These are phyloP conservation scores for Spilarctia lutea DNA, from an alignment of 2,888 invertebrate species.

Conservation along the genomic window DNA sequence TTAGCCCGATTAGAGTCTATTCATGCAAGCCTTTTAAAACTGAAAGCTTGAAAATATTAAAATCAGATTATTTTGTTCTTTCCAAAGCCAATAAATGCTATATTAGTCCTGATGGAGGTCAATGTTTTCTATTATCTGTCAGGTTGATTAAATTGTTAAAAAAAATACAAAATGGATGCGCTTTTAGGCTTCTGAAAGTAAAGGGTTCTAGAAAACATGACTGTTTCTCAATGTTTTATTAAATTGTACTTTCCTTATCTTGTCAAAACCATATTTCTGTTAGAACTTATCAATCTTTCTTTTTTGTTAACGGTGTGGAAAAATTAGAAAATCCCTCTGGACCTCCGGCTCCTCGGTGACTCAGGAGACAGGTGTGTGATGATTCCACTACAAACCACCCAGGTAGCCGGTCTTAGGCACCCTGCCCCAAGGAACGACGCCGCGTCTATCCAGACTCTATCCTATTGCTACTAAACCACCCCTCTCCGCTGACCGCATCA, in stretches of 20 bases:
- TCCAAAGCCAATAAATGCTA: constrained; percentile 67
- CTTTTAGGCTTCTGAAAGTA: background rate
- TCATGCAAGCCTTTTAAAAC: constrained; percentile 72
- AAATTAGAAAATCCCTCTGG: too few relatives aligned
- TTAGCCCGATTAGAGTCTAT: constrained; percentile 73
- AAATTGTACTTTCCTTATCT: background rate
- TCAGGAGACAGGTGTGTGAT: too few relatives aligned
- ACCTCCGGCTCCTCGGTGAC: too few relatives aligned
- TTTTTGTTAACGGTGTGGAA: too few relatives aligned
- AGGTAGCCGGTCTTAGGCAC: too few relatives aligned
- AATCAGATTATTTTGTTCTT: constrained; percentile 81
- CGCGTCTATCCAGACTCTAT: too few relatives aligned
- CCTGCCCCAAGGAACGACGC: too few relatives aligned
- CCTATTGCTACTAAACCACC: too few relatives aligned
- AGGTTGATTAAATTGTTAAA: background rate
- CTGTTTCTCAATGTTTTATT: background rate
- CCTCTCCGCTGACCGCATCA: too few relatives aligned
- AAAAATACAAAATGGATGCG: background rate
- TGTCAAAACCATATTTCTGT: background rate
- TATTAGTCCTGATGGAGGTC: constrained; percentile 62
- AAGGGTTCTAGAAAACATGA: background rate
- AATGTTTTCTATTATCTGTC: constrained; percentile 54
- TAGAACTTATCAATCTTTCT: background rate
- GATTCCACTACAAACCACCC: too few relatives aligned
- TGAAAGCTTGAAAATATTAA: constrained; percentile 77